Base-by-base conservation (phyloP, 2,888 invertebrate genomes). In the Heliconius erato region DNA sequence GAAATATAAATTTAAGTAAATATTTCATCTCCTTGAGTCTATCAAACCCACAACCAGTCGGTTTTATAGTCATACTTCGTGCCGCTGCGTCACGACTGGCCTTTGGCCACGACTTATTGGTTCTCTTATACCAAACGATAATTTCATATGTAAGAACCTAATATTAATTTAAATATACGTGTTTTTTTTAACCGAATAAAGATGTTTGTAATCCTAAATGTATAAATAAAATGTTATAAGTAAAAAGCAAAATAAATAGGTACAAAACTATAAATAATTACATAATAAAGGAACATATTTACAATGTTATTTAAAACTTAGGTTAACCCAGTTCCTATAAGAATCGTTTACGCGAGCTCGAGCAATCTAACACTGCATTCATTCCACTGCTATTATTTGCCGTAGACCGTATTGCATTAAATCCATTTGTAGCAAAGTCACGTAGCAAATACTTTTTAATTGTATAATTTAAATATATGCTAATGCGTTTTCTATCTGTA, bases 361-460 rank as follows among this genome's bases (percentile, higher is more conserved):
- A 81, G 83, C 79, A 83, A 81, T 83, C 80, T 81, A 81, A 81
- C 80, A 81, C 79, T 78, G 79, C 83, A 74, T 81, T 83, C 68
- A 83, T 83, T 81, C 69, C 67, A 74, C 74, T 82, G 67, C 83
- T 80, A 82, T 85, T 85, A 85, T 85, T 84, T 84, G 82, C 74
- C 54, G 79, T 83, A 82, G 84, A 83, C 83, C 65, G 81, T 68
- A 77, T 78, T 83, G 81, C 84, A 85, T 86, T 85, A 84, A 85
- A 82, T 80, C 83, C 82, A 80, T 85, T 85, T 80, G 83, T 81
- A 81, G 72, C 79, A 67, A 69, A 83, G 79, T 80, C 85, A 84
- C 85, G 85, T 84, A 79, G 82, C 79, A 74, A 84, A 78, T 80
- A 79, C 80, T 79, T 82, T 72, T 86, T 85, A 85, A 85, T 84